Evolutionary conservation across 2,113 vertebrate species (phyloP).

Genomic region (Apteryx mantelli): DNA sequence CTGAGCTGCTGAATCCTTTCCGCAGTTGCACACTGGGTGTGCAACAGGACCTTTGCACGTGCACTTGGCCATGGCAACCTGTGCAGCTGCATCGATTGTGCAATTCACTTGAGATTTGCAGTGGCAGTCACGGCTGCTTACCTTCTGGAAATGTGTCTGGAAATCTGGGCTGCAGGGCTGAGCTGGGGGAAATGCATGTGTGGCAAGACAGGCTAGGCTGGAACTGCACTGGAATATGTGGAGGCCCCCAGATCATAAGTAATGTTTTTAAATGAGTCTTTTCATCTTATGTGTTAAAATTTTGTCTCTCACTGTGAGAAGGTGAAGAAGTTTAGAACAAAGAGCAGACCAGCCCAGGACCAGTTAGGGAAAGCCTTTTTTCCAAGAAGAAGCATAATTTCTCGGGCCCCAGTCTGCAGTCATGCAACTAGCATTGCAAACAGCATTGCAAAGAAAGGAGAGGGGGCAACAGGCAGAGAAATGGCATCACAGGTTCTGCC

Average conservation of each 20-base stretch:
- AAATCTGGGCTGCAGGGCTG: not conserved
- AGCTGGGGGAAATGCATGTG: too few relatives aligned
- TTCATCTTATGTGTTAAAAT: not conserved
- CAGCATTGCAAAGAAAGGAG: not conserved
- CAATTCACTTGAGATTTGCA: rapidly evolving
- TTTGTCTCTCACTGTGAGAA: not conserved
- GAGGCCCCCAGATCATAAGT: not conserved
- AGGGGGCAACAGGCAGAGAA: not conserved
- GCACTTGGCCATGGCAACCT: not conserved
- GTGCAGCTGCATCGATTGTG: not conserved
- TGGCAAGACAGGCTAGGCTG: not conserved
- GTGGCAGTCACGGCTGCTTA: rapidly evolving
- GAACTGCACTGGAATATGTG: not conserved
- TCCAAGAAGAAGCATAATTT: not conserved
- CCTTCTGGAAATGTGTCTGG: not conserved
- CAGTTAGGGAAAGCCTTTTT: not conserved
- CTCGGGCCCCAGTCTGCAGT: not conserved
- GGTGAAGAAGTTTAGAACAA: not conserved
- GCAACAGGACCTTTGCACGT: not conserved
- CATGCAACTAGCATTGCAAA: not conserved
- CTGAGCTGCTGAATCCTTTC: not conserved
- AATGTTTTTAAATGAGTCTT: not conserved
- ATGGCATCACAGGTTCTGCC: not conserved
- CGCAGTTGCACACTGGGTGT: not conserved
- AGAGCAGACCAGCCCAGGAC: rapidly evolving